Evolutionary conservation across 2,888 invertebrate species (phyloP).

Genomic region (Ormyrus thymus): DNA sequence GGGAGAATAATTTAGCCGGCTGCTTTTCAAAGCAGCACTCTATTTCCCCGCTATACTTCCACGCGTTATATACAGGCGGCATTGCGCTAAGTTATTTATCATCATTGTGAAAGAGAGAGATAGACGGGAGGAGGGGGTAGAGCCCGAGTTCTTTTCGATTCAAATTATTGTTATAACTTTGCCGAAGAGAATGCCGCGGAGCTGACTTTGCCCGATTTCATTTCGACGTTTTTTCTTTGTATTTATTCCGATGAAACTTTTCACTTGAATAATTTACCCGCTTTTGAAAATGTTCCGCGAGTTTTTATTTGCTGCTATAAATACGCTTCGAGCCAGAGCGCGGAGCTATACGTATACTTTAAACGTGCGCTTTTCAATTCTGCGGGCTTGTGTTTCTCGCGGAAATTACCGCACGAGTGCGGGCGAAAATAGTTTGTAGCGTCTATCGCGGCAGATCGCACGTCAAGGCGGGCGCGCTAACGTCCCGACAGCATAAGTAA

Average conservation of each 20-base stretch:
- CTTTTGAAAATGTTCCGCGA: not conserved
- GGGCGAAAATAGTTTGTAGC: too few relatives aligned
- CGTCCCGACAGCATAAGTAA: too few relatives aligned
- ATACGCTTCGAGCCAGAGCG: too few relatives aligned
- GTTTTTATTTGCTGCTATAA: too few relatives aligned
- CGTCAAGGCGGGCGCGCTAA: too few relatives aligned
- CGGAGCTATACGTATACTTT: too few relatives aligned
- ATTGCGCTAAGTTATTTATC: constrained; percentile 28
- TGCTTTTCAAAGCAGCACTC: constrained; percentile 34
- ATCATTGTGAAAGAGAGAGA: constrained; percentile 6
- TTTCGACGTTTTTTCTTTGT: constrained; percentile 3
- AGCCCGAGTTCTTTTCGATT: constrained; percentile 15
- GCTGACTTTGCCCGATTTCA: not conserved
- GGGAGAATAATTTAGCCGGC: constrained; percentile 30
- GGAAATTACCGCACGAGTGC: too few relatives aligned
- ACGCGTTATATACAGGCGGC: not conserved
- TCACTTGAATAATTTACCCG: not conserved
- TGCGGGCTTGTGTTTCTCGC: too few relatives aligned
- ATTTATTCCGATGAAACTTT: constrained; percentile 10
- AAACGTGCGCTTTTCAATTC: too few relatives aligned
- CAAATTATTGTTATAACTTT: constrained; percentile 38
- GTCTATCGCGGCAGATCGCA: too few relatives aligned
- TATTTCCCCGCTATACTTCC: not conserved
- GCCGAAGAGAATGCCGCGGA: not conserved
- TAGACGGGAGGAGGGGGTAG: not conserved